Evolutionary conservation across 2,797 vertebrate species (phyloP).

Genomic region (Tympanoctomys barrerae): DNA sequence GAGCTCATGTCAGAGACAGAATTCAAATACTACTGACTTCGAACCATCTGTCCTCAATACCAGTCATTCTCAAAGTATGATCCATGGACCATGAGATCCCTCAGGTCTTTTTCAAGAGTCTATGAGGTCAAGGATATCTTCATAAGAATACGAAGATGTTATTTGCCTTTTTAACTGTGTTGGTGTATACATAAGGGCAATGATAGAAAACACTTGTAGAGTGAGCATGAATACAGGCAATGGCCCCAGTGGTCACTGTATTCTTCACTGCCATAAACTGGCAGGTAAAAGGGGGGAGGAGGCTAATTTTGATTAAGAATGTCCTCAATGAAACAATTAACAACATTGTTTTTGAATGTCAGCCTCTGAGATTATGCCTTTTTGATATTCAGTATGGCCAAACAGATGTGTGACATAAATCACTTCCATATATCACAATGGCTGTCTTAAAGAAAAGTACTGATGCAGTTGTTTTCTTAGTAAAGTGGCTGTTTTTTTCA

Average conservation of each 20-base stretch:
- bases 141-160: neutral
- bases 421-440: neutral
- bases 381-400: neutral
- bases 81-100: neutral
- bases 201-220: neutral
- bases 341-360: slow-evolving; percentile 5
- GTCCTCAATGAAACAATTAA: slow-evolving; percentile 30
- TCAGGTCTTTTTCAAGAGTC: neutral
- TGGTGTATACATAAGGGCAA: neutral
- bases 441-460: neutral
- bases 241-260: neutral
- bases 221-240: neutral
- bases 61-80: neutral
- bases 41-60: neutral
- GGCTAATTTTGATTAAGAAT: slow-evolving; percentile 52
- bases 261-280: neutral
- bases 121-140: neutral
- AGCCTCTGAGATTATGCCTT: neutral
- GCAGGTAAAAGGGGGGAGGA: neutral
- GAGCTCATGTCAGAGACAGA: neutral
- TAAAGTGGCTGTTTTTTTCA: neutral
- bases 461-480: neutral
- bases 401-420: neutral
- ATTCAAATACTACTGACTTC: neutral
- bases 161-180: neutral